Evolutionary conservation across 2,797 vertebrate species (phyloP).

Genomic region (Lerista edwardsae): DNA sequence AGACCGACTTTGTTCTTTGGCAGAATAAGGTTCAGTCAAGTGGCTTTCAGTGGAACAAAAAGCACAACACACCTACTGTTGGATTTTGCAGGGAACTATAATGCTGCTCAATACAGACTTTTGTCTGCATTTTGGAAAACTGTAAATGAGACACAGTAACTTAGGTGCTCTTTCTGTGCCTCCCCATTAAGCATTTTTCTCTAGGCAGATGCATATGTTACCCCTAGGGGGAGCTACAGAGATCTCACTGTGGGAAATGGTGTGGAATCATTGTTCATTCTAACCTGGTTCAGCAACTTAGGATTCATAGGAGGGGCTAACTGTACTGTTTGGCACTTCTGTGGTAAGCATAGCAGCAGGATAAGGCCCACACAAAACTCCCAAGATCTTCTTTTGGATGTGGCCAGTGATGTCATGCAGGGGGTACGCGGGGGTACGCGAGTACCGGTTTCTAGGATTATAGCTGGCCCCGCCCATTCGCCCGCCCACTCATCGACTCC

Average conservation of each 20-base stretch:
- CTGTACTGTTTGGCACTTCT: not conserved
- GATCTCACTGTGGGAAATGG: not conserved
- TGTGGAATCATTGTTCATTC: not conserved
- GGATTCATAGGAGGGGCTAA: not conserved
- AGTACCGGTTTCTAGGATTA: too few relatives aligned
- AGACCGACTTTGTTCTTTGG: conserved; percentile 33
- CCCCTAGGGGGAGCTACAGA: not conserved
- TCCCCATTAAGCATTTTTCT: conserved; percentile 20
- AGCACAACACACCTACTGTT: not conserved
- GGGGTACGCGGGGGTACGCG: too few relatives aligned
- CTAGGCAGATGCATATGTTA: not conserved
- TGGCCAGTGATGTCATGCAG: too few relatives aligned
- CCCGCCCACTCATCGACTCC: too few relatives aligned
- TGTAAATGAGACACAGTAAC: conserved; percentile 38
- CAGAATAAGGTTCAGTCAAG: conserved; percentile 22
- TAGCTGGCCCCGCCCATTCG: too few relatives aligned
- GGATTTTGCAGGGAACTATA: conserved; percentile 20
- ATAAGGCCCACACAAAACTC: too few relatives aligned
- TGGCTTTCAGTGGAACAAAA: not conserved
- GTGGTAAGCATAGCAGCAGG: not conserved
- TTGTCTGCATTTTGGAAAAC: conserved; percentile 45
- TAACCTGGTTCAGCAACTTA: not conserved
- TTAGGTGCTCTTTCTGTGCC: not conserved
- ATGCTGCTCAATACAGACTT: conserved; percentile 3
- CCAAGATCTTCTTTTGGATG: not conserved